Evolutionary conservation across 1,140 invertebrate genomes (phyloP), one percentile per base, ranked within the genome.

Genomic region (Teleopsis dalmanni): DNA sequence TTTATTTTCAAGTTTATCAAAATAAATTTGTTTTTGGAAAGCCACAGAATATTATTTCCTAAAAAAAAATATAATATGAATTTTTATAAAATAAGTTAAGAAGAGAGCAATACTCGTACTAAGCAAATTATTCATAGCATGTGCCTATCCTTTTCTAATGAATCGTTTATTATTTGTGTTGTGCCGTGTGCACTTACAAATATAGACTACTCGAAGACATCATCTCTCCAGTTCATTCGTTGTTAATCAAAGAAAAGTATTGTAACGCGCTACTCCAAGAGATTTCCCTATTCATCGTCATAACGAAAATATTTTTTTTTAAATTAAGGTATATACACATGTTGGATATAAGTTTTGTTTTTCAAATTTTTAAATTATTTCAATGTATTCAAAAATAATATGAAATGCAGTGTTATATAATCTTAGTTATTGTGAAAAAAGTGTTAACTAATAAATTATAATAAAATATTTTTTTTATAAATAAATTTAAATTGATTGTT

Each of bases 171-270:
- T 40, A 41, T n/a, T 34, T 51, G 44, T 31, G 64, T 67, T 68
- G 65, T 68, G 65, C 65, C 65, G 65, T 68, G 65, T 68, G 65
- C 65, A 68, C 59, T 65, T 62, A 62, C 60, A 65, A 68, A 68
- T 68, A 70, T 70, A 70, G 66, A 70, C 66, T 70, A 70, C 64
- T 64, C 62, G 66, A 57, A 60, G 59, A 56, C 60, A 59, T 58
- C 59, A 62, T 62, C 59, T 63, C 61, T 67, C 60, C 60, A 65
- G 65, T 67, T 68, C 65, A 70, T 67, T 70, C 64, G 58, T 59
- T 65, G 61, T 57, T 62, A 57, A 67, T 67, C 59, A 55, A 59
- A 45, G 41, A 52, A 47, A 42, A 40, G 50, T 47, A 52, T 34
- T 36, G 47, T 36, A 41, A 34, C 45, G 46, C 46, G 46, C 45